phyloP scores from a whole-genome alignment of 53 echinoderm and acorn worm genomes.

The Echinarachnius parma region DNA sequence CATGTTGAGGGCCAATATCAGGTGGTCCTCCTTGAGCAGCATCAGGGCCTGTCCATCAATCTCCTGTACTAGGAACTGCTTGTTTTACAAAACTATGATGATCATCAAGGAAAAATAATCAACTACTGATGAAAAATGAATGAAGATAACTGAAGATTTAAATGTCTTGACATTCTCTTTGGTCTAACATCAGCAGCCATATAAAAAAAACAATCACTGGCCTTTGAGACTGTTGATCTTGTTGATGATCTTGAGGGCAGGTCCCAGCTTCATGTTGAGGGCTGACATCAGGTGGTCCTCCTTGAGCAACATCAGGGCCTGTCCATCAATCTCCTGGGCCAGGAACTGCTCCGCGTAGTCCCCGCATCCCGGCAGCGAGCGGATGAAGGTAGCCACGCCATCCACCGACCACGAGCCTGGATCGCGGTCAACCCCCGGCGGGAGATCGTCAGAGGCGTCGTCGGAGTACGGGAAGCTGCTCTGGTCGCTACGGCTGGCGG shows the following conservation, averaged over 20 bases:
- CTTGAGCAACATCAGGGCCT: slow-evolving; percentile 93
- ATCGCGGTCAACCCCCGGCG: slow-evolving; percentile 52
- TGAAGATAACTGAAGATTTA: too few relatives aligned
- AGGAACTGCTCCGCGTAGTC: slow-evolving; percentile 94
- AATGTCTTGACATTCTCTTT: too few relatives aligned
- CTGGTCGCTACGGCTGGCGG: slow-evolving; percentile 42
- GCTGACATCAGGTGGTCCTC: slow-evolving; percentile 98
- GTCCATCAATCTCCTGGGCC: slow-evolving; percentile 95
- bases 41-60: slow-evolving; percentile 98
- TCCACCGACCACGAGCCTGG: slow-evolving; percentile 83
- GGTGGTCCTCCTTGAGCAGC: slow-evolving; percentile 92
- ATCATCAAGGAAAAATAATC: too few relatives aligned
- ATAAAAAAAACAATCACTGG: too few relatives aligned
- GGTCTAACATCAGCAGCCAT: too few relatives aligned
- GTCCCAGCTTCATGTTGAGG: slow-evolving; percentile 97
- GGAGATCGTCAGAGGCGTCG: slow-evolving; percentile 68
- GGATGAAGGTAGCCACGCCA: slow-evolving; percentile 83
- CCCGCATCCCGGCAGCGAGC: slow-evolving; percentile 76
- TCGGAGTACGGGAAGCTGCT: slow-evolving; percentile 72
- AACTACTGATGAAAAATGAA: too few relatives aligned
- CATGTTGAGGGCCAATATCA: slow-evolving; percentile 96
- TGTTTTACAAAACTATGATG: too few relatives aligned
- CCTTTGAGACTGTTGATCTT: slow-evolving; percentile 78
- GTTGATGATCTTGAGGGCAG: slow-evolving; percentile 89
- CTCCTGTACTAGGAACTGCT: slow-evolving; percentile 91